Base-by-base conservation (phyloP, 1,140 invertebrate species). In the Teleopsis dalmanni region DNA sequence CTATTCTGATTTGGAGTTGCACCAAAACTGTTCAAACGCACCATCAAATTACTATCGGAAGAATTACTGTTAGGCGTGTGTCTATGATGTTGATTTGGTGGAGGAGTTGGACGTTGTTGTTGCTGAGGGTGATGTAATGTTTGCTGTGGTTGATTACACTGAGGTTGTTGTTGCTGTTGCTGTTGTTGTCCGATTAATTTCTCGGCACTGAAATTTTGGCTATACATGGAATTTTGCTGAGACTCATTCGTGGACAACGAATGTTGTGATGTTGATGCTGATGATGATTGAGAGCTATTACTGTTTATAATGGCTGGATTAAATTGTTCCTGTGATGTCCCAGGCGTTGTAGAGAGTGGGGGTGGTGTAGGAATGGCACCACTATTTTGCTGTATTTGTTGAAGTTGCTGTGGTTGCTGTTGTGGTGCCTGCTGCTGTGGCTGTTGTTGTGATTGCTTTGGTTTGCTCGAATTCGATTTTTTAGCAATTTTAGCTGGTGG, bases 201-300 rank as follows among this genome's bases (percentile, higher is more conserved):
- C 31, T 67, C 65, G 27, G 60, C 58, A 53, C 47, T 68, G 58
- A 68, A 68, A 54, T 55, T 68, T 52, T 65, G 65, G 60, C 57
- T 68, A 52, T 67, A 68, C 43, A 67, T 63, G 60, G 65, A 68
- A 48, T 52, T 48, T 22, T 63, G 64, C 51, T 68, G 65, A 62
- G 65, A 68, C 62, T 68, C 65, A 55, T 59, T 68, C 45, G 64
- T 65, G 19, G 62, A 62, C 23, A 68, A 53, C 40, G 62, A 65
- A 44, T 67, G 65, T 48, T 67, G 65, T 13, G 65, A 68, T 52
- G 62, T 67, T 23, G 48, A 50, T 26, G 37, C 38, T 16, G 65
- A 65, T 16, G 62, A 67, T 5, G 65, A 68, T 35, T 68, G 65
- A 22, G 65, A 68, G 23, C 65, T 67, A 14, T 65, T 68, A 53